phyloP scores from a whole-genome alignment of 2,888 invertebrate species.

The Saturnia pavonia region DNA sequence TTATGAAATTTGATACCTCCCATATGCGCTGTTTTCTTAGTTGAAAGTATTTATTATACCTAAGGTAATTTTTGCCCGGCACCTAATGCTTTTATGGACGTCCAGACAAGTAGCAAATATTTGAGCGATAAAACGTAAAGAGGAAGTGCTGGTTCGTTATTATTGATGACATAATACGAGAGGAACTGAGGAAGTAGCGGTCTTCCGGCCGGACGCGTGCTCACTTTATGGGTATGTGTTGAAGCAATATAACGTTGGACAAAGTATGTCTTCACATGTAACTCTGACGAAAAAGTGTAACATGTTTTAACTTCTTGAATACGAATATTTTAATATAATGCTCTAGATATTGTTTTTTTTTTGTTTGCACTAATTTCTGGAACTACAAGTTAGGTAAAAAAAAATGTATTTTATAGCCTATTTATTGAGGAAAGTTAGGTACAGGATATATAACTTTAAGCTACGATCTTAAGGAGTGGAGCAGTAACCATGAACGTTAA shows the following conservation, averaged over 20 bases:
- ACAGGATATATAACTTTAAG: no score
- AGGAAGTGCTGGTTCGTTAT: constrained; percentile 16
- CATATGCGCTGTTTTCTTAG: not conserved
- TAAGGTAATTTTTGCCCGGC: not conserved
- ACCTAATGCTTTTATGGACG: not conserved
- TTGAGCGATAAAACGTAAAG: not conserved
- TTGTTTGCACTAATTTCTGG: no score
- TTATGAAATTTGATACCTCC: not conserved
- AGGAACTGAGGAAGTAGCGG: constrained; percentile 39
- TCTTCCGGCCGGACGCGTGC: constrained; percentile 46
- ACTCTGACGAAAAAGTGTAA: not conserved
- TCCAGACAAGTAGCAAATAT: not conserved
- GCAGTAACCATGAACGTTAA: no score
- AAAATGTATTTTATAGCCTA: no score
- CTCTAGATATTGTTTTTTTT: no score
- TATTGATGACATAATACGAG: constrained; percentile 37
- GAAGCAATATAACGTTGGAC: not conserved
- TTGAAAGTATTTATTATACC: not conserved
- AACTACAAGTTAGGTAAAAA: no score
- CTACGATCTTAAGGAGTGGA: no score
- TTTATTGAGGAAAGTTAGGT: no score
- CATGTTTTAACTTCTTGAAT: constrained; percentile 4
- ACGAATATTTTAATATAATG: no score
- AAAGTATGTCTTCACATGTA: not conserved
- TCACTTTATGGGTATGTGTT: constrained; percentile 25